Evolutionary conservation across 92 coral and sea anemone genomes (phyloP), one percentile per base, ranked within the genome.

Genomic region (Chrysogorgia sp.): DNA sequence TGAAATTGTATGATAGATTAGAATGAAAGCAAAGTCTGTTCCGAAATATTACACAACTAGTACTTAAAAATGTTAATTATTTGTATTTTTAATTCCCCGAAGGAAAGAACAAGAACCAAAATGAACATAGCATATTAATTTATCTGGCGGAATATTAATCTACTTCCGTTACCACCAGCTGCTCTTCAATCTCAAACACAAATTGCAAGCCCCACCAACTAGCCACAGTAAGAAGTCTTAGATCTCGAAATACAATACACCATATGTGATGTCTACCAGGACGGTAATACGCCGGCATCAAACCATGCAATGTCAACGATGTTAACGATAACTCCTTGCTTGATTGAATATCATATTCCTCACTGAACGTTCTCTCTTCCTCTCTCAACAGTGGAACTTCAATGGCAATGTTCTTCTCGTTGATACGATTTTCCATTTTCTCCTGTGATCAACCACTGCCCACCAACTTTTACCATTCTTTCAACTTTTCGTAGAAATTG

Each of bases 181-280:
- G 35, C 13, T 61, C 23, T 0, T 25, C 67, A 13, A 2, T 31
- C 21, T 61, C 67, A 34, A 61, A 61, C 67, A 25, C 8, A 29
- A 61, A 61, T 23, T 29, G 34, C 28, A 61, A 34, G 5, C 67
- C 67, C 67, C 67, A 61, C 67, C 37, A 61, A 25, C 34, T 34
- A 8, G 67, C 40, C 2, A 22, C 67, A 0, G 67, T 29, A 34
- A 61, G 1, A 61, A 61, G 67, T 10, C 21, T 25, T 10, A 40
- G 67, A 3, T 26, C 40, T 26, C 67, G 37, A 10, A 61, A 40
- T 0, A 61, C 23, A 31, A 61, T 24, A 3, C 67, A 12, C 67
- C 67, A 61, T 15, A 61, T 7, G 40, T 9, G 29, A 61, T 61
- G 67, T 29, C 67, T 61, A 25, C 67, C 67, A 19, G 63, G 63